phyloP scores from a whole-genome alignment of 2,888 invertebrate species.

The Branchipolynoe longqiensis region DNA sequence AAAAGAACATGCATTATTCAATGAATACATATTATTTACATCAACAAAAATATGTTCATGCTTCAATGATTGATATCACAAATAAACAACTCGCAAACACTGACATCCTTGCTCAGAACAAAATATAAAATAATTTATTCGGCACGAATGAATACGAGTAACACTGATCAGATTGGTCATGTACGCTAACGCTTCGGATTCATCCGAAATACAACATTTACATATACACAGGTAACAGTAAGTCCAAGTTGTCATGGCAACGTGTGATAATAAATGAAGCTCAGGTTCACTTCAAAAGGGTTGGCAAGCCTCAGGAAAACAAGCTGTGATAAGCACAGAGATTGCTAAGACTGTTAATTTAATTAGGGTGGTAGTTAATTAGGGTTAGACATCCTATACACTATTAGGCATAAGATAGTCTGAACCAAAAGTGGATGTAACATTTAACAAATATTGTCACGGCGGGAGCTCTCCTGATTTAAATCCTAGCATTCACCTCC shows the following conservation, averaged over 20 bases:
- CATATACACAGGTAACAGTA: constrained; percentile 10
- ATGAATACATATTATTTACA: not conserved
- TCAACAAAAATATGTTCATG: not conserved
- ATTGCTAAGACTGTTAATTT: not conserved
- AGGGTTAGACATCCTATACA: too few relatives aligned
- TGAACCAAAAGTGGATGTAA: too few relatives aligned
- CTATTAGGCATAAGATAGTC: too few relatives aligned
- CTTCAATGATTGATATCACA: not conserved
- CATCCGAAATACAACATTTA: constrained; percentile 14
- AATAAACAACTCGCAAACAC: not conserved
- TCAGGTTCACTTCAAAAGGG: not conserved
- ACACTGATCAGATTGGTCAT: not conserved
- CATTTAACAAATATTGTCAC: too few relatives aligned
- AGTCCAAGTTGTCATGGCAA: constrained; percentile 15
- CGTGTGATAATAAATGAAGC: not conserved
- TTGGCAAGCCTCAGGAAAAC: not conserved
- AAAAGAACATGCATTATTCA: not conserved
- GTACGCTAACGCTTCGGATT: not conserved
- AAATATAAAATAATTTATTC: constrained; percentile 55
- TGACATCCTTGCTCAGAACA: constrained; percentile 43
- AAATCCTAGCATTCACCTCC: too few relatives aligned
- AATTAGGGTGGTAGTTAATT: too few relatives aligned
- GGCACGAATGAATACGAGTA: constrained; percentile 42
- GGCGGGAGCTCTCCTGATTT: too few relatives aligned
- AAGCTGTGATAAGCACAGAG: not conserved